Conservation (phyloP, 2,113 vertebrate species). For the Paedocypris sp. region DNA sequence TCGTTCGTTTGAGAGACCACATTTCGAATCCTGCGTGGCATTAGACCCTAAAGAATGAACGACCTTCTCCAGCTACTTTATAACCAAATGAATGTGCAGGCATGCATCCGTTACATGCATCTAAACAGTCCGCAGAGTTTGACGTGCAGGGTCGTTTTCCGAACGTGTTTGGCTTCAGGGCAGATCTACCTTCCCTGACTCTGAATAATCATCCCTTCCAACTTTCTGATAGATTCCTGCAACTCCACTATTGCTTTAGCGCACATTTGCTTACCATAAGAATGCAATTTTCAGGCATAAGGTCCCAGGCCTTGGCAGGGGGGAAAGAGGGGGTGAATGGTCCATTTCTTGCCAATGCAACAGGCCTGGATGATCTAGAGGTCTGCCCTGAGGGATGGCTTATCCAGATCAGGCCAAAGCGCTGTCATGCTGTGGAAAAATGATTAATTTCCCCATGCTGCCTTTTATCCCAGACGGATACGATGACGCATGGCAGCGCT, state of each 20-base stretch:
- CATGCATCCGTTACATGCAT: constrained; percentile 12
- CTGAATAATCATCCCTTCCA: constrained; percentile 46
- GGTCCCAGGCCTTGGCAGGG: constrained; percentile 57
- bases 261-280: constrained; percentile 63
- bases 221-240: constrained; percentile 47
- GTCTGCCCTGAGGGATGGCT: constrained; percentile 55
- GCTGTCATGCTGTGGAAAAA: constrained; percentile 59
- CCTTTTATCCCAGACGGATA: constrained; percentile 51
- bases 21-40: neutral
- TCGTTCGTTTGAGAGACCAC: no score
- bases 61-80: neutral
- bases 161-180: constrained; percentile 17
- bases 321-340: constrained; percentile 30
- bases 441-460: constrained; percentile 55
- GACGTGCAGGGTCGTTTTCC: constrained; percentile 10
- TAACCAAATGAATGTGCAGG: constrained; percentile 9
- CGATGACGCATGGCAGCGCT: constrained; percentile 40
- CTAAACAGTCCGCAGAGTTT: constrained; percentile 8
- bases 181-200: constrained; percentile 34
- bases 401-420: constrained; percentile 60
- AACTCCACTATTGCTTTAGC: constrained; percentile 52
- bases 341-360: constrained; percentile 57
- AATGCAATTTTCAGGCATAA: constrained; percentile 66
- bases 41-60: neutral
- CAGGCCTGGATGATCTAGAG: constrained; percentile 58